Evolutionary conservation across 2,113 vertebrate species (phyloP), one percentile per base, ranked within the genome.

Genomic region (Varanus komodoensis): DNA sequence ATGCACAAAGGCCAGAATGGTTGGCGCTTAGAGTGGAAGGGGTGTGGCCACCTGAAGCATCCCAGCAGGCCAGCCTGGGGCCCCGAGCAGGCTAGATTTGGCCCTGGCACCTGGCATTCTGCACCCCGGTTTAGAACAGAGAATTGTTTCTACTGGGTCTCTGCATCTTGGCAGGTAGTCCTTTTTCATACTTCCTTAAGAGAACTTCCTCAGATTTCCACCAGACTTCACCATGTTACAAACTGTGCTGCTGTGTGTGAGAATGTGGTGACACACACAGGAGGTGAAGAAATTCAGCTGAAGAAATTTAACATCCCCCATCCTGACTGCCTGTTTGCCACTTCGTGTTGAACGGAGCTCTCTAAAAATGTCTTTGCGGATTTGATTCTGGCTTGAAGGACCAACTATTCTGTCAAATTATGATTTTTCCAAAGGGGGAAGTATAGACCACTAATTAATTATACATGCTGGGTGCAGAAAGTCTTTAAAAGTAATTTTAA

Each of bases 401-500:
- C n/a, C 34, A n/a, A 34, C 38, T 75, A 52, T 67, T 84, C 68
- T 77, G 27, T 50, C 2, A 79, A 6, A 14, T 50, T 68, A 27
- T 68, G 75, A 21, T 67, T 80, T 67, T 87, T 69, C 9, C 9
- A 52, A 54, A 64, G 14, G 50, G 2, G 0, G 57, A 68, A 38
- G 5, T 85, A 54, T 89, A 38, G 54, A 44, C 34, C 25, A 3
- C 77, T 80, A 69, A 80, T 88, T 88, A 68, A 88, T 79, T 80
- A 89, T 77, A 38, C 71, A 34, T 84, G 17, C 52, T 23, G 61
- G 44, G 23, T 69, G 44, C 29, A 69, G 52, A 32, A 84, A 86
- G 69, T 54, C 44, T 52, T 64, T 84, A 48, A 89, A 85, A 79
- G 83, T 38, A 38, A 89, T 84, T 89, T 89, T 44, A 52, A 78